phyloP scores from a whole-genome alignment of 2,113 vertebrate species.

The Crotalus tigris region DNA sequence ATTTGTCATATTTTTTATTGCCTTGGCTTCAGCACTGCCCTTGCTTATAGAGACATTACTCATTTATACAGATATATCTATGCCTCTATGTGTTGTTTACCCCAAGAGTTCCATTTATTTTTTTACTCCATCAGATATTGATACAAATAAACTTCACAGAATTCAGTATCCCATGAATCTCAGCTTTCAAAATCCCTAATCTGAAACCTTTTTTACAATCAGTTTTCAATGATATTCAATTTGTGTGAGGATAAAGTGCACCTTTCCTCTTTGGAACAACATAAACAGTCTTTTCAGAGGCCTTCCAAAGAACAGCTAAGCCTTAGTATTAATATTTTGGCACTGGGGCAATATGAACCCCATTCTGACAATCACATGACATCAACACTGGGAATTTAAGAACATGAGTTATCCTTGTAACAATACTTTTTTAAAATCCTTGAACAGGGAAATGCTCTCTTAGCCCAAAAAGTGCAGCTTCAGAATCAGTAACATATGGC shows the following conservation, averaged over 20 bases:
- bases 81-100: neutral
- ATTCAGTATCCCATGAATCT: neutral
- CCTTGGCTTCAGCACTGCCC: neutral
- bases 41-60: neutral
- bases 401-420: neutral
- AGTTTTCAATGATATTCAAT: neutral
- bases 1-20: neutral
- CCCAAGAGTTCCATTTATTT: neutral
- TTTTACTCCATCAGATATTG: neutral
- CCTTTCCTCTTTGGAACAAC: neutral
- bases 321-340: neutral
- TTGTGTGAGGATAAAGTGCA: neutral
- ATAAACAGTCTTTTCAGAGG: neutral
- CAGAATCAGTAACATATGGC: neutral
- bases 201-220: neutral
- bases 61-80: neutral
- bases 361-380: neutral
- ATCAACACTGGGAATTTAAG: neutral
- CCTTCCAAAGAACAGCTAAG: neutral
- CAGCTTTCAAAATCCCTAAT: neutral
- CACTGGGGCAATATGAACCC: neutral
- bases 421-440: neutral
- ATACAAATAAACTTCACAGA: neutral
- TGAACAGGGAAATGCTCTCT: neutral
- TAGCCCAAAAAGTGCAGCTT: neutral